Evolutionary conservation across 2,797 vertebrate genomes (phyloP), one percentile per base, ranked within the genome.

Genomic region (Gila robusta): DNA sequence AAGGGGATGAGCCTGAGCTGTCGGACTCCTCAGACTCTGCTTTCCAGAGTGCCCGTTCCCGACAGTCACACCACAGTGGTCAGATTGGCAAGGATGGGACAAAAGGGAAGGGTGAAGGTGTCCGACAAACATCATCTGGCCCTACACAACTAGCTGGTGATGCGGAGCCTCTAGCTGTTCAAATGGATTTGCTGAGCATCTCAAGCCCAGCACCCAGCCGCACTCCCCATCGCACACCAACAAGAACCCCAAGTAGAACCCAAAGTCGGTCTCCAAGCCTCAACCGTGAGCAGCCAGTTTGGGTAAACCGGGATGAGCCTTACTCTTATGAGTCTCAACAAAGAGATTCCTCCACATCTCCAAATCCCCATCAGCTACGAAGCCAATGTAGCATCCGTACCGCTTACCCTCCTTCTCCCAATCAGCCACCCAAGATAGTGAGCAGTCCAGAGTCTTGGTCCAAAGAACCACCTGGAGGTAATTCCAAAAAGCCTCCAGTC

Each of bases 21-120:
- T 99, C 98, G 0, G 98, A 99, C 92, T 99, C 98, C 0, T 99
- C 98, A 0, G 98, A 99, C 88, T 99, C 98, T 0, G 98, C 98
- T 56, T 99, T 99, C 92, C 98, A 99, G 92, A 99, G 97, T 0
- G 98, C 97, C 0, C 96, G 98, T 64, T 98, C 98, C 91, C 97
- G 98, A 85, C 98, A 99, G 89, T 98, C 98, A 5, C 96, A 97
- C 26, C 98, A 97, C 90, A 98, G 98, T 0, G 97, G 97, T 89
- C 98, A 98, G 90, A 96, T 98, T 0, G 97, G 97, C 87, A 98
- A 98, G 92, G 98, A 98, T 90, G 97, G 90, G 39, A 69, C 87
- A 69, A 95, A 93, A 83, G 92, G 86, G 0, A 95, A 95, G 94
- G 93, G 96, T 90, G 92, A 98, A 93, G 90, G 94, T 87, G 0